Conservation (phyloP, 1,140 invertebrate genomes). For the Batillaria attramentaria region DNA sequence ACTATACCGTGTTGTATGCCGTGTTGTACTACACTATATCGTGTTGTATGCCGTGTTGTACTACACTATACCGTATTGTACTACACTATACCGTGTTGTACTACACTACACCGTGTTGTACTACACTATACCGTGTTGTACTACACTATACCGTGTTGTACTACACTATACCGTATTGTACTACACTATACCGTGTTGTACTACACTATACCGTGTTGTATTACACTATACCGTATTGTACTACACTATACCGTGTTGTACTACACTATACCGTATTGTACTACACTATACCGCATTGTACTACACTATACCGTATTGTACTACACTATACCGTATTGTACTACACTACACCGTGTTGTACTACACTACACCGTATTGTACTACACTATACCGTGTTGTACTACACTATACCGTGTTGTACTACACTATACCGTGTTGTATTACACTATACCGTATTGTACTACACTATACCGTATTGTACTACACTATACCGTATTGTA, state of each 20-base stretch:
- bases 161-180: too few relatives aligned
- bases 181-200: too few relatives aligned
- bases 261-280: background rate
- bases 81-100: background rate
- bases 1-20: background rate
- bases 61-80: background rate
- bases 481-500: background rate
- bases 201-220: too few relatives aligned
- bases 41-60: background rate
- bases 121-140: too few relatives aligned
- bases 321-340: too few relatives aligned
- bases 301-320: background rate
- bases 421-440: background rate
- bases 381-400: too few relatives aligned
- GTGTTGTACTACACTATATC: background rate
- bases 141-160: too few relatives aligned
- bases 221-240: too few relatives aligned
- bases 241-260: background rate
- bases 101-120: background rate
- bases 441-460: background rate
- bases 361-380: too few relatives aligned
- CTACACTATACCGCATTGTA: background rate
- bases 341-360: background rate
- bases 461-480: background rate
- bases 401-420: too few relatives aligned